Evolutionary conservation across 2,888 invertebrate genomes (phyloP).

Genomic region (Apoderus coryli): DNA sequence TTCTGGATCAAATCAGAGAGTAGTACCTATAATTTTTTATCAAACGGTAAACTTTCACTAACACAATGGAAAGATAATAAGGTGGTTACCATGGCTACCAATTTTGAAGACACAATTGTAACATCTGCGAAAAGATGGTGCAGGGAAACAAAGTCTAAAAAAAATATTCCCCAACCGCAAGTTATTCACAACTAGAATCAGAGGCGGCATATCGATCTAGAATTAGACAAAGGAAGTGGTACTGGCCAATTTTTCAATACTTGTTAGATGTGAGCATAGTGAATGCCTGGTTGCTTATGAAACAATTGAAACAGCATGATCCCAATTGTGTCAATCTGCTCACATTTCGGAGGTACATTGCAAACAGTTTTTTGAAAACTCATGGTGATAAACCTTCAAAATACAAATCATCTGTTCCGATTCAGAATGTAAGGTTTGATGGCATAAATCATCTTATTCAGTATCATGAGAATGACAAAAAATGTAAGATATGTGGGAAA

Average conservation of each 20-base stretch:
- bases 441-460: conserved; percentile 8
- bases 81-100: conserved; percentile 11
- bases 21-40: background rate
- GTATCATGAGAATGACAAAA: conserved; percentile 11
- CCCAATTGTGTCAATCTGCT: conserved; percentile 9
- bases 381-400: conserved; percentile 9
- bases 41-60: conserved; percentile 4
- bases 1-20: conserved; percentile 7
- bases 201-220: conserved; percentile 15
- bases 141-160: background rate
- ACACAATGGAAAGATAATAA: conserved; percentile 15
- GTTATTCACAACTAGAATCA: background rate
- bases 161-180: background rate
- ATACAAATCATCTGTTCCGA: conserved; percentile 6
- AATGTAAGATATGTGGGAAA: conserved; percentile 8
- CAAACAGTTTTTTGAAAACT: conserved; percentile 8
- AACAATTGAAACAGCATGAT: conserved; percentile 11
- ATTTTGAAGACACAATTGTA: conserved; percentile 10
- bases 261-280: conserved; percentile 11
- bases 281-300: conserved; percentile 14
- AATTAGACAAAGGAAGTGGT: conserved; percentile 11
- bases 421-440: conserved; percentile 9
- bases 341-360: conserved; percentile 11
- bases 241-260: conserved; percentile 13
- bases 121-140: background rate